Conservation (phyloP, 2,888 invertebrate species). For the Papilio demoleus region DNA sequence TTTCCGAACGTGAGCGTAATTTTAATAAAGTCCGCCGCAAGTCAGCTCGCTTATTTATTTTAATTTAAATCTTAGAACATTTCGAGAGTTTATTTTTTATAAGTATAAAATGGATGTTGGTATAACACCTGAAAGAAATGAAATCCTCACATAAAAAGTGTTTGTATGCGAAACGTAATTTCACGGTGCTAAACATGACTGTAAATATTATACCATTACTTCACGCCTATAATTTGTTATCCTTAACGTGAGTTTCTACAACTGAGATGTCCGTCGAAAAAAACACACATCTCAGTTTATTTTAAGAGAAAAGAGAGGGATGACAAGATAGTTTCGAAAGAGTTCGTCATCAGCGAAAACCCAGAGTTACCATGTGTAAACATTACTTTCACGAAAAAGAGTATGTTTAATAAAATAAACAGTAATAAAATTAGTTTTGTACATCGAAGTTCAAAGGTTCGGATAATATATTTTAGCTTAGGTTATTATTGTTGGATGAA, state of each 20-base stretch:
- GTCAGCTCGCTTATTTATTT: constrained; percentile 42
- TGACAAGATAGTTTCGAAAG: not conserved
- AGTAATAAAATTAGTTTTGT: constrained; percentile 20
- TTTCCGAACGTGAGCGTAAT: constrained; percentile 78
- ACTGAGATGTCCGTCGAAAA: too few relatives aligned
- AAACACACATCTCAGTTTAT: not conserved
- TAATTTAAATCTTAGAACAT: constrained; percentile 38
- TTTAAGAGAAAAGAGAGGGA: not conserved
- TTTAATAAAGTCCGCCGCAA: constrained; percentile 67
- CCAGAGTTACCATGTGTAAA: not conserved
- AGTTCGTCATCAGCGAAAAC: not conserved
- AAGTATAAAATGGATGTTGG: not conserved
- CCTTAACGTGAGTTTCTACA: not conserved
- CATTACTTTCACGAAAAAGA: not conserved
- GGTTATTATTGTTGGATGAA: too few relatives aligned
- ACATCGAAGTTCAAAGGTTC: constrained; percentile 39
- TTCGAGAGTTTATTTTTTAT: constrained; percentile 16
- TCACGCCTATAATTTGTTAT: constrained; percentile 5
- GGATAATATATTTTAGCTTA: constrained; percentile 69
- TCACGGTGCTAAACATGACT: constrained; percentile 29
- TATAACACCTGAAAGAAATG: not conserved
- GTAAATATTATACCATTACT: not conserved
- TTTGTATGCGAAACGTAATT: constrained; percentile 5
- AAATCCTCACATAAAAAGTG: not conserved
- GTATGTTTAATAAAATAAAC: not conserved